These are phyloP conservation scores for Halictus ligatus DNA, from an alignment of 2,888 invertebrate species.

Conservation along the genomic window DNA sequence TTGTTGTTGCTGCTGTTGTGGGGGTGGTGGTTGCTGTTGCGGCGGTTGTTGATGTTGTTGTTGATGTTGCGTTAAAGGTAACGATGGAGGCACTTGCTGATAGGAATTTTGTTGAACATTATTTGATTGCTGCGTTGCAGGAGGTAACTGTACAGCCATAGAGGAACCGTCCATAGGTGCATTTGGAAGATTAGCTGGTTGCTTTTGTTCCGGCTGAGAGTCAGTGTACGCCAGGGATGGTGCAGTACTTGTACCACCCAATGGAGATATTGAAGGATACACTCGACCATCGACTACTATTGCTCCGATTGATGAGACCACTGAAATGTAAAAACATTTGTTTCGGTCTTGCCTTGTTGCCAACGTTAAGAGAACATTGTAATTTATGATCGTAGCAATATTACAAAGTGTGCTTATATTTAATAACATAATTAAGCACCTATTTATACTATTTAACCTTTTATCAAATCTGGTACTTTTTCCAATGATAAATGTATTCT, in stretches of 20 bases:
- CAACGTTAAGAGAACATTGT: constrained; percentile 12
- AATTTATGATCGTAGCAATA: constrained; percentile 18
- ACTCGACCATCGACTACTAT: constrained; percentile 94
- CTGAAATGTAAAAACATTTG: constrained; percentile 83
- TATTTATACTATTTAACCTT: constrained; percentile 85
- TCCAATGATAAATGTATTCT: constrained; percentile 92
- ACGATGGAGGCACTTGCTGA: constrained; percentile 71
- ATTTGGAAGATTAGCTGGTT: constrained; percentile 82
- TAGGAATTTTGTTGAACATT: constrained; percentile 73
- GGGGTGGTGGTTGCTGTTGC: constrained; percentile 75
- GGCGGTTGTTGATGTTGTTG: constrained; percentile 83
- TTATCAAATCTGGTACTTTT: constrained; percentile 92
- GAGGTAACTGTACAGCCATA: constrained; percentile 55
- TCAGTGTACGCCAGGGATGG: constrained; percentile 74
- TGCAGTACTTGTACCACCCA: constrained; percentile 73
- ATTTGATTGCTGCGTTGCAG: constrained; percentile 65
- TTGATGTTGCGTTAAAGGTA: constrained; percentile 81
- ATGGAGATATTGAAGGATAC: constrained; percentile 86
- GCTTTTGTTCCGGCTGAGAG: constrained; percentile 83
- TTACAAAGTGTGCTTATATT: constrained; percentile 36
- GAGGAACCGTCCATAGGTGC: constrained; percentile 74
- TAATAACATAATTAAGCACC: constrained; percentile 51
- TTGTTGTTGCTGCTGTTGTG: constrained; percentile 76
- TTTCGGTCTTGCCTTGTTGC: neutral
- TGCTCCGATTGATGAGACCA: constrained; percentile 91